Conservation (phyloP, 2,113 vertebrate genomes). For the Heteronetta atricapilla region DNA sequence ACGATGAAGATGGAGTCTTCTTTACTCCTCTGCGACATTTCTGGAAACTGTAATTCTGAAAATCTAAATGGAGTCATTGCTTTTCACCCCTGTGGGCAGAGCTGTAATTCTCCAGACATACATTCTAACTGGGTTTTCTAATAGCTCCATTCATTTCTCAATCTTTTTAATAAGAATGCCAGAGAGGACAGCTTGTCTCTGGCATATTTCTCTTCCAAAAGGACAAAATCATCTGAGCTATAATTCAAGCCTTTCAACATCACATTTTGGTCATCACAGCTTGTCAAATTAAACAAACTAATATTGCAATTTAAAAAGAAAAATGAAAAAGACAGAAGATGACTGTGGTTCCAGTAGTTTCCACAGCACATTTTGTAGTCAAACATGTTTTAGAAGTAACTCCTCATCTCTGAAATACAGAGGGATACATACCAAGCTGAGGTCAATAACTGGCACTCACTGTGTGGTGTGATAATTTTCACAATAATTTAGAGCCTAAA, state of each 20-base stretch:
- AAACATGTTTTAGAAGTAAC: not conserved
- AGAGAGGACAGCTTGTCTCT: conserved; percentile 38
- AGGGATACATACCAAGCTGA: not conserved
- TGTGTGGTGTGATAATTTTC: not conserved
- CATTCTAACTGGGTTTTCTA: conserved; percentile 28
- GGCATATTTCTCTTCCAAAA: conserved; percentile 42
- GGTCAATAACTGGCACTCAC: not conserved
- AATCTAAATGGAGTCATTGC: conserved; percentile 46
- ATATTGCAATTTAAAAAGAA: conserved; percentile 20
- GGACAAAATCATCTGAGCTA: conserved; percentile 29
- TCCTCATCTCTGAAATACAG: not conserved
- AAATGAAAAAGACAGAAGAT: not conserved
- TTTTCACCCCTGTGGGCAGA: conserved; percentile 28
- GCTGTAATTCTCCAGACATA: conserved; percentile 49
- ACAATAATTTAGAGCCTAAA: not conserved
- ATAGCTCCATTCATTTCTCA: conserved; percentile 53
- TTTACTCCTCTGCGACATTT: not conserved
- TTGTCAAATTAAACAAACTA: conserved; percentile 62
- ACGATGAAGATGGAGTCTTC: conserved; percentile 20
- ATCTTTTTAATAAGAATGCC: conserved; percentile 43
- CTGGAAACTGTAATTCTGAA: conserved; percentile 37
- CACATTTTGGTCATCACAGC: not conserved
- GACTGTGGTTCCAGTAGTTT: not conserved
- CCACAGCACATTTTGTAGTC: not conserved
- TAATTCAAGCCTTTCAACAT: conserved; percentile 30